A percentile compares a stretch with the other conserved stretches of the same genome.
phyloP scores from a whole-genome alignment of 2,888 invertebrate genomes.

The Timema podura region DNA sequence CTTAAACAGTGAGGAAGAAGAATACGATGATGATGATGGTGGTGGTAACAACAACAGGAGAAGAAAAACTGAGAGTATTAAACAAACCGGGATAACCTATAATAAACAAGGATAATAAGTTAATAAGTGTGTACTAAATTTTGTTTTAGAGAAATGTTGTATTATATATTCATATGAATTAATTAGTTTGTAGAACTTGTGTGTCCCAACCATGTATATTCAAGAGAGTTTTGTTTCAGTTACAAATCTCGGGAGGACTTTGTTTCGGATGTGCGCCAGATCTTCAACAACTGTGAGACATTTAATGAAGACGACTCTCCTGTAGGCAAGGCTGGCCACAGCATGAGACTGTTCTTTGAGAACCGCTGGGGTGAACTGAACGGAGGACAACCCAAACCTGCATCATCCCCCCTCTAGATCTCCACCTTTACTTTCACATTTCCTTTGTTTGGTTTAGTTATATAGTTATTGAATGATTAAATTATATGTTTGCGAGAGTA shows the following conservation, averaged over 20 bases:
- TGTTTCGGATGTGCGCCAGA: conserved; percentile 84
- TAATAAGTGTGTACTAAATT: no score
- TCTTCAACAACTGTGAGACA: conserved; percentile 96
- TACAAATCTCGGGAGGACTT: conserved; percentile 93
- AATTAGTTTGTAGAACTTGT: no score
- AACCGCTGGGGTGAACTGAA: conserved; percentile 76
- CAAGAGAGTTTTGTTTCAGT: conserved; percentile 49
- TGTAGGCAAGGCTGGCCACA: conserved; percentile 93
- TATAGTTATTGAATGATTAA: no score
- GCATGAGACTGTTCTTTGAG: conserved; percentile 89
- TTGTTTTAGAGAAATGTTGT: no score
- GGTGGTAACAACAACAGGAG: no score
- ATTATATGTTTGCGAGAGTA: no score
- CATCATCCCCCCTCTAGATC: not conserved
- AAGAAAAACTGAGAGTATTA: no score
- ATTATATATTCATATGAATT: no score
- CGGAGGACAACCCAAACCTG: conserved; percentile 38
- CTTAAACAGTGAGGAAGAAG: no score
- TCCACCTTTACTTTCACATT: not conserved
- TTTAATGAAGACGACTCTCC: conserved; percentile 99
- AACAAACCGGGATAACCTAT: no score
- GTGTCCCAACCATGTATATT: not conserved
- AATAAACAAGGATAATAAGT: no score
- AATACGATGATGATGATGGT: no score
- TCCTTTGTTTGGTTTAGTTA: not conserved